phyloP scores from a whole-genome alignment of 2,797 vertebrate species.

The Morelia viridis region DNA sequence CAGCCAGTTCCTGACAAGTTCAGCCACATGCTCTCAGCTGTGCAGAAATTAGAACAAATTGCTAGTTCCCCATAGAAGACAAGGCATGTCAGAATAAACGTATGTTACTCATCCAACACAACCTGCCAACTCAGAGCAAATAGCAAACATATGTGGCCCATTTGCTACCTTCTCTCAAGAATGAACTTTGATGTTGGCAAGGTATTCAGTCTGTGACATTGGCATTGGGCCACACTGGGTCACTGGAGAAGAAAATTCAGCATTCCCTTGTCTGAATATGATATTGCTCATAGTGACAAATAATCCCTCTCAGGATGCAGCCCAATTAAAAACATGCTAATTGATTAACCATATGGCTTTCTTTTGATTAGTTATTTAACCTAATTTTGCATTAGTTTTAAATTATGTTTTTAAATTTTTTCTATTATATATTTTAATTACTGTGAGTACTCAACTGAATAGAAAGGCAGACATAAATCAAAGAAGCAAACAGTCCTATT shows the following conservation, averaged over 20 bases:
- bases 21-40: slow-evolving; percentile 1
- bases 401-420: background rate
- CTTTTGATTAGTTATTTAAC: background rate
- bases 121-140: fast-evolving
- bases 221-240: background rate
- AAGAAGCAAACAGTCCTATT: background rate
- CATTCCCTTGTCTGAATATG: background rate
- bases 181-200: background rate
- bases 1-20: background rate
- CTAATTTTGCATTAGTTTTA: background rate
- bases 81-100: background rate
- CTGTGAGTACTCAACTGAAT: background rate
- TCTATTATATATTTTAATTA: background rate
- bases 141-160: background rate
- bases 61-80: fast-evolving
- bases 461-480: background rate
- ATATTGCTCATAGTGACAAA: background rate
- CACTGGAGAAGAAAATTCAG: background rate
- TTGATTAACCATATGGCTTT: background rate
- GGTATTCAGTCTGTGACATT: fast-evolving
- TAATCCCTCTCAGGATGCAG: background rate
- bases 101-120: fast-evolving
- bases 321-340: background rate
- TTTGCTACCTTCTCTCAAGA: background rate
- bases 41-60: background rate